A percentile compares a stretch with the other conserved stretches of the same genome.
Evolutionary conservation across 30 jellyfish, hydroid and myxozoan species (phyloP).

Genomic region (Catostylus mosaicus): DNA sequence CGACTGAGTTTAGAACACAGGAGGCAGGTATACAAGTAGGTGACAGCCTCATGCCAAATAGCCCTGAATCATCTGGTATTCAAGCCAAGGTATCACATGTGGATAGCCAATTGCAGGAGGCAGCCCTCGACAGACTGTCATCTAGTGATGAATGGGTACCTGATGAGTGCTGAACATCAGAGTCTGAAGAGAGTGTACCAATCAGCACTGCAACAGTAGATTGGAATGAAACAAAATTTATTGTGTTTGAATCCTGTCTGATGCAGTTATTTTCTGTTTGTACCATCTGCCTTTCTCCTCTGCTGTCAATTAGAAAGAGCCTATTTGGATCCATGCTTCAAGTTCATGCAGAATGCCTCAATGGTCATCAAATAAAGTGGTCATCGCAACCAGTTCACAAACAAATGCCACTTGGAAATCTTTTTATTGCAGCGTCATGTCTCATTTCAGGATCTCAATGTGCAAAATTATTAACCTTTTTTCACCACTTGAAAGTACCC

Average conservation of each 20-base stretch:
- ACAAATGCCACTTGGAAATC: conserved; percentile 44
- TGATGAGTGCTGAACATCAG: conserved; percentile 9
- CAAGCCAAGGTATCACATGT: too few species aligned
- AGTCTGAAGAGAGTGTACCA: conserved; percentile 7
- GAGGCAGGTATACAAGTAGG: not conserved
- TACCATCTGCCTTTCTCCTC: conserved; percentile 24
- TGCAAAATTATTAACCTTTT: conserved; percentile 22
- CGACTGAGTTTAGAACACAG: not conserved
- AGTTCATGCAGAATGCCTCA: conserved; percentile 19
- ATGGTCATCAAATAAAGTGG: conserved; percentile 48
- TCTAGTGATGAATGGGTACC: conserved; percentile 30
- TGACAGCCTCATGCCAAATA: not conserved
- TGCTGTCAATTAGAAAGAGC: not conserved
- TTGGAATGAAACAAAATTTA: conserved; percentile 32
- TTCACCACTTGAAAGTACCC: conserved; percentile 36
- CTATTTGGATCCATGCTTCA: conserved; percentile 16
- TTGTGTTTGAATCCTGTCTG: conserved; percentile 25
- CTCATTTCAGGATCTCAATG: conserved; percentile 57
- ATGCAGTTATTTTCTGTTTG: conserved; percentile 19
- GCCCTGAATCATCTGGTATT: too few species aligned
- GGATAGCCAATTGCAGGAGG: too few species aligned
- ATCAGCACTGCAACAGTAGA: not conserved
- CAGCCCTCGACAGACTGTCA: conserved; percentile 15
- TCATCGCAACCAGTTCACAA: conserved; percentile 22
- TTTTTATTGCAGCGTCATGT: conserved; percentile 48